Conservation (phyloP, 2,113 vertebrate genomes). For the Crotophaga sulcirostris region DNA sequence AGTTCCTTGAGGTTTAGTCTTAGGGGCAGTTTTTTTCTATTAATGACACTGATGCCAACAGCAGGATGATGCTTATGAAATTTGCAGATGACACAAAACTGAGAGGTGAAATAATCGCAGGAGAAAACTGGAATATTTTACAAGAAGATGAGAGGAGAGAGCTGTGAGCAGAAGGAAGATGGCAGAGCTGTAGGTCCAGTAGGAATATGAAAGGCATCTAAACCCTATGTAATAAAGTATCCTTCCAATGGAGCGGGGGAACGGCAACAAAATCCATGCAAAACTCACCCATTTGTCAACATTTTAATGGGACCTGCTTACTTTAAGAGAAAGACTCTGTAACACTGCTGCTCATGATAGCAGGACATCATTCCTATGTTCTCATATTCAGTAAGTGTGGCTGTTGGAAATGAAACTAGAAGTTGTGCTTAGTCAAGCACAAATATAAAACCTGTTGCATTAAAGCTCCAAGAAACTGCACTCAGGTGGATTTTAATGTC, state of each 20-base stretch:
- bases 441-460: not conserved
- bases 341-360: not conserved
- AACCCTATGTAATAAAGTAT: not conserved
- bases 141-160: not conserved
- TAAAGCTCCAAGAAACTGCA: not conserved
- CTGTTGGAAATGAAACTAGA: not conserved
- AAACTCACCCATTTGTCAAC: rapidly evolving
- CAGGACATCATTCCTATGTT: not conserved
- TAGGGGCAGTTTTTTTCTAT: not conserved
- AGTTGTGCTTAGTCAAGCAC: not conserved
- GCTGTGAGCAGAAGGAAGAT: rapidly evolving
- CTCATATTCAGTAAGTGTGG: not conserved
- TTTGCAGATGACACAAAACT: not conserved
- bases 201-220: not conserved
- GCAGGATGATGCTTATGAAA: constrained; percentile 1
- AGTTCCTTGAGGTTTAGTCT: not conserved
- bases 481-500: not conserved
- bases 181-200: not conserved
- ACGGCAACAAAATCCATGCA: not conserved
- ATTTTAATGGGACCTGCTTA: not conserved
- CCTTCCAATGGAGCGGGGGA: not conserved
- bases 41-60: not conserved
- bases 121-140: not conserved
- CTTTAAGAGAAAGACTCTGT: not conserved
- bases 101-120: not conserved